Percentiles rank a stretch among this genome's conserved stretches.
phyloP scores from a whole-genome alignment of 2,888 invertebrate species.

The Operophtera brumata region DNA sequence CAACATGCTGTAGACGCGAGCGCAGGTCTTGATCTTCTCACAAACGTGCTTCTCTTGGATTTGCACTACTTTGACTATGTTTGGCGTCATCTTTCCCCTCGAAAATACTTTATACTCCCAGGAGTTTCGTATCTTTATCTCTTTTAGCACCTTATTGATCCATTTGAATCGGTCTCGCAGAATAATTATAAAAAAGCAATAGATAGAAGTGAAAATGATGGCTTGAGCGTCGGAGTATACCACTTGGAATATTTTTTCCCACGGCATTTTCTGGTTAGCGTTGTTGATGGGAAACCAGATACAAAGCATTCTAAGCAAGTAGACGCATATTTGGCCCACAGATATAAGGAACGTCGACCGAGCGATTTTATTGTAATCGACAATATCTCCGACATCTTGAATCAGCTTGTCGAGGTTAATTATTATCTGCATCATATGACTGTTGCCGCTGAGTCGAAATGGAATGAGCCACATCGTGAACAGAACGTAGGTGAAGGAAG shows the following conservation, averaged over 20 bases:
- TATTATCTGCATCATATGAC: conserved; percentile 39
- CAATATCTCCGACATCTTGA: conserved; percentile 42
- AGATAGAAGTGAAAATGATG: conserved; percentile 46
- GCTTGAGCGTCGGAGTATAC: conserved; percentile 48
- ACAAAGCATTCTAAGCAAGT: conserved; percentile 42
- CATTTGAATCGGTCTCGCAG: conserved; percentile 48
- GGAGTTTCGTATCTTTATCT: conserved; percentile 44
- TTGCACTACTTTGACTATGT: conserved; percentile 36
- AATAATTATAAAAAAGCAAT: conserved; percentile 45
- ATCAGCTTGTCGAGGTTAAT: conserved; percentile 50
- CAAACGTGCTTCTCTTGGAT: conserved; percentile 49
- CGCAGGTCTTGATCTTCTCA: conserved; percentile 54
- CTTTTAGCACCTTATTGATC: conserved; percentile 49
- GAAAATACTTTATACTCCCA: conserved; percentile 47
- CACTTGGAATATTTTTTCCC: conserved; percentile 53
- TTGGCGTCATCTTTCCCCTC: conserved; percentile 36
- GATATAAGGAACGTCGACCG: conserved; percentile 35
- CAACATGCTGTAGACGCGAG: conserved; percentile 52
- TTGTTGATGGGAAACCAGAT: conserved; percentile 49
- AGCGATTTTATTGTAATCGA: conserved; percentile 45
- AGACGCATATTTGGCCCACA: conserved; percentile 39
- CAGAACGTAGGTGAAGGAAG: conserved; percentile 42
- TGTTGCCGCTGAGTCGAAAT: conserved; percentile 43
- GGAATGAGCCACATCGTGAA: conserved; percentile 54
- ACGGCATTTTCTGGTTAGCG: conserved; percentile 39